Evolutionary conservation across 2,113 vertebrate genomes (phyloP), one percentile per base, ranked within the genome.

Genomic region (Hemiscyllium ocellatum): DNA sequence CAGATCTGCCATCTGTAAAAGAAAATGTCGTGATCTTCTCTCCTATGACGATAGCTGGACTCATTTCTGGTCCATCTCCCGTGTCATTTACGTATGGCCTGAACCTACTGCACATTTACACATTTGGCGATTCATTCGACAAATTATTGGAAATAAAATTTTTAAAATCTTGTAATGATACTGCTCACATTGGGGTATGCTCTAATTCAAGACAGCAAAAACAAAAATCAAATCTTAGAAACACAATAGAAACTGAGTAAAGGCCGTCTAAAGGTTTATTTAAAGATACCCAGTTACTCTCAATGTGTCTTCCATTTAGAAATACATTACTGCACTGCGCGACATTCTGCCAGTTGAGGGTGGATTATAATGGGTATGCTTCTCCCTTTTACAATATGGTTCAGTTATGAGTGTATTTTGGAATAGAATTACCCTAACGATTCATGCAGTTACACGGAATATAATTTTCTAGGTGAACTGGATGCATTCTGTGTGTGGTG

Each of bases 271-370:
- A 90, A 33, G 13, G 8, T 61, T 90, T 26, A 13, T 65, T 26
- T 17, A 33, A 33, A n/a, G 26, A 29, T 61, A 90, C 13, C 12
- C 29, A 26, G 52, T 61, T 33, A 90, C 87, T 17, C 4, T 65
- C 56, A 90, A 90, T 90, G 50, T 90, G 52, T n/a, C 52, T 90
- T 90, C 33, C 33, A 90, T 90, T 90, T 33, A 90, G 26, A 61
- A 90, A 90, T 19, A 90, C 10, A 17, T 90, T 61, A 17, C 26
- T 61, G 52, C 61, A 65, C 87, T 65, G 87, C 61, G 29, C 26
- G n/a, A 65, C 29, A 52, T 33, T 61, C 61, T 61, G 52, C 26
- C 12, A 61, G 61, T 26, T 61, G 87, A 56, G 26, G 26, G 26
- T 29, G 6, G 52, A 17, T 90, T 17, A 19, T 56, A 33, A 17